These are phyloP conservation scores for Eucera pruinosa DNA, from an alignment of 2,888 invertebrate genomes.

Conservation along the genomic window DNA sequence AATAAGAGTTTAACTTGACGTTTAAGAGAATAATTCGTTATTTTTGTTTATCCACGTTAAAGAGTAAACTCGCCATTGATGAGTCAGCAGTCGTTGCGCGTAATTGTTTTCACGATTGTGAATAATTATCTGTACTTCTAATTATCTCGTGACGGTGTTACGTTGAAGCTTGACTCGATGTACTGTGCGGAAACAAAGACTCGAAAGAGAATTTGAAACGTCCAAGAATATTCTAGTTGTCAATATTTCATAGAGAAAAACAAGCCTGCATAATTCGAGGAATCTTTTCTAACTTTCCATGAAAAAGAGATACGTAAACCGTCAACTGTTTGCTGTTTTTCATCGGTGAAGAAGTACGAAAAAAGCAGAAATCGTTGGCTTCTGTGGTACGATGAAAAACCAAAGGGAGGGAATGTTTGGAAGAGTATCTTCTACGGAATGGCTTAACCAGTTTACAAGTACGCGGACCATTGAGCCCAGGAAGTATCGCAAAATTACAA, in stretches of 20 bases:
- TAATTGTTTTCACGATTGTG: conserved; percentile 10
- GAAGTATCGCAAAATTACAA: conserved; percentile 31
- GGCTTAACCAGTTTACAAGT: conserved; percentile 12
- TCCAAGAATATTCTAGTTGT: background rate
- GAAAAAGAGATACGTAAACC: too few species aligned
- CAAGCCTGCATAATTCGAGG: too few species aligned
- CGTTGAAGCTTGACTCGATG: background rate
- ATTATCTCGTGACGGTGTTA: conserved; percentile 1
- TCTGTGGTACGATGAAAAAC: background rate
- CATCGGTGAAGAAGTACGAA: background rate
- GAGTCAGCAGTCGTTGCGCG: background rate
- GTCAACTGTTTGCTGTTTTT: too few species aligned
- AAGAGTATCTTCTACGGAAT: conserved; percentile 7
- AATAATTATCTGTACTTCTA: conserved; percentile 23
- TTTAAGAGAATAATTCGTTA: conserved; percentile 1
- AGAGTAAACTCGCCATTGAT: too few species aligned
- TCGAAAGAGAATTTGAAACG: background rate
- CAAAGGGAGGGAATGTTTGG: conserved; percentile 1
- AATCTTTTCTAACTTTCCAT: too few species aligned
- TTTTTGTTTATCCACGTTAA: conserved; percentile 13
- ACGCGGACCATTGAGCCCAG: conserved; percentile 1
- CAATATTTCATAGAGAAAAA: background rate
- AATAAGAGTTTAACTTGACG: too few species aligned
- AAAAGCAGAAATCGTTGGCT: background rate
- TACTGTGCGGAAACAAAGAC: background rate